Evolutionary conservation across 37 sponge, comb jelly and placozoan genomes (phyloP).

Genomic region (Cliona cf. orientalis): DNA sequence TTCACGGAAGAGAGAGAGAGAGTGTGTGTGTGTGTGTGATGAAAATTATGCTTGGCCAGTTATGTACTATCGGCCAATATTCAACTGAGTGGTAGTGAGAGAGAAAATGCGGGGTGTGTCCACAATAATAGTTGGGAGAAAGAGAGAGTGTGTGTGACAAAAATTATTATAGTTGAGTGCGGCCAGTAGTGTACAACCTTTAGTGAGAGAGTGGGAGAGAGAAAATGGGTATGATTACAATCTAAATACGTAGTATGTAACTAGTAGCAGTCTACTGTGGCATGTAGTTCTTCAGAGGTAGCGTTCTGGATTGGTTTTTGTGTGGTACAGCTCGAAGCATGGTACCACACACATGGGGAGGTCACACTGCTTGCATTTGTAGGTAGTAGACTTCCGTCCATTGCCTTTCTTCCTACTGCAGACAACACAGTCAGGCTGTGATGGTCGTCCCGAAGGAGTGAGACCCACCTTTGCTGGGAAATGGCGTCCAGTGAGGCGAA

Average conservation of each 20-base stretch:
- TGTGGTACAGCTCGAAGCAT: slow-evolving; percentile 58
- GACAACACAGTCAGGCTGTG: slow-evolving; percentile 20
- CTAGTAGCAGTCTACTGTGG: too few species aligned
- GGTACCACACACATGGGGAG: slow-evolving; percentile 17
- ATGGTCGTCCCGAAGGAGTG: background rate
- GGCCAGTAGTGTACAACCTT: too few species aligned
- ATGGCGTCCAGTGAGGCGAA: slow-evolving; percentile 29
- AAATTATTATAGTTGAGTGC: too few species aligned
- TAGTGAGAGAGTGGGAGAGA: too few species aligned
- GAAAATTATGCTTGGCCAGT: background rate
- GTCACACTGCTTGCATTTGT: slow-evolving; percentile 36
- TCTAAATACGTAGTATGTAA: too few species aligned
- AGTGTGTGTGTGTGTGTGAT: background rate
- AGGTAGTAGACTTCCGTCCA: slow-evolving; percentile 3
- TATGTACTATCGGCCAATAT: too few species aligned
- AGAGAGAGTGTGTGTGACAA: too few species aligned
- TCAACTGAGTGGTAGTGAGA: too few species aligned
- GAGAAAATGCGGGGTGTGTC: too few species aligned
- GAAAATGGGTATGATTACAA: too few species aligned
- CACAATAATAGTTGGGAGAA: too few species aligned
- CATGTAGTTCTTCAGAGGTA: too few species aligned
- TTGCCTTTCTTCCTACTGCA: slow-evolving; percentile 24
- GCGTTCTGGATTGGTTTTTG: slow-evolving; percentile 9
- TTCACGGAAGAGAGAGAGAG: background rate
- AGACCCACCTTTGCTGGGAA: background rate